Base-by-base conservation (phyloP, 2,888 invertebrate species). In the Drosophila kanekoi region DNA sequence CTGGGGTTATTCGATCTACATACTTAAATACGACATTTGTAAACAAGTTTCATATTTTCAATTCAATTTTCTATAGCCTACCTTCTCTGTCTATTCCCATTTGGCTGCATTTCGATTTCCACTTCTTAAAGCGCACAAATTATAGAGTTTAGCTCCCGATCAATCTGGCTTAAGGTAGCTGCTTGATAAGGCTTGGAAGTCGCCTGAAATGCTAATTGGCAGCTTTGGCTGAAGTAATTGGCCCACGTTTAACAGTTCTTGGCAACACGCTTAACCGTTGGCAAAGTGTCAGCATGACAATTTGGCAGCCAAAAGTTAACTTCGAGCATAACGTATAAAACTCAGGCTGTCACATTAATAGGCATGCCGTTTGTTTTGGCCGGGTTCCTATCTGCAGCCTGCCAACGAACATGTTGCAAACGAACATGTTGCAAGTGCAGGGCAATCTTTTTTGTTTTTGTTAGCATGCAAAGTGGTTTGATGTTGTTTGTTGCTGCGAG, bases 381-480 rank as follows among this genome's bases (percentile, higher is more conserved):
- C 64, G 32, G 44, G 40, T 56, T 47, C 16, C 18, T 43, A 38
- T 13, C 35, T 58, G 52, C 14, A 44, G n/a, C 13, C 35, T 40
- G 49, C 67, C 3, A 67, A 68, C 67, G 2, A 67, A 68, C 77
- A 59, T 64, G 72, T 66, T 53, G 43, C 6, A 11, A 33, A 33
- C 57, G 41, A 61, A 70, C 79, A 54, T 77, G 78, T 65, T 81
- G 78, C 37, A 60, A 57, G 23, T 69, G 61, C 45, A 63, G 44
- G 6, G 40, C 47, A 56, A 33, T 47, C 40, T 18, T 44, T 35
- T 35, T 6, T 18, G 40, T 35, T 35, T 6, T 35, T 23, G 41
- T 23, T 44, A n/a, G 33, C 45, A 32, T 37, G n/a, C 16, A 47
- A 28, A 10, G 16, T 16, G 28, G 23, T 4, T 23, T 5, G 11